phyloP scores from a whole-genome alignment of 2,113 vertebrate species.

The Semnornis frantzii region DNA sequence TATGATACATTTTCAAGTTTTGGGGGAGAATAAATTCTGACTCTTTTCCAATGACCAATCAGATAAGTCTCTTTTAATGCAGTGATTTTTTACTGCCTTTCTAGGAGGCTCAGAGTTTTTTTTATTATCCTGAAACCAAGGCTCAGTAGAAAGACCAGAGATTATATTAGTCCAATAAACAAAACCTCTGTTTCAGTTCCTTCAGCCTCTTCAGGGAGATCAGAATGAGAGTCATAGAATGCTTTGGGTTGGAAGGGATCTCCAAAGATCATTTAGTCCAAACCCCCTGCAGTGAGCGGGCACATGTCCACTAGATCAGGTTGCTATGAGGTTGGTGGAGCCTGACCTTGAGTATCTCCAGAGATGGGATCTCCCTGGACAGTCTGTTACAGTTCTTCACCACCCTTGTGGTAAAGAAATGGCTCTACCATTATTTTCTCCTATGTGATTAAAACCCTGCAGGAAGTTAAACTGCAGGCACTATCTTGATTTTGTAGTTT shows the following conservation, averaged over 20 bases:
- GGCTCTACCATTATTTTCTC: background rate
- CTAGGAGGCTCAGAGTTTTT: background rate
- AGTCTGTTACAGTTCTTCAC: too few species aligned
- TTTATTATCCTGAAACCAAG: background rate
- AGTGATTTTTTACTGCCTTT: background rate
- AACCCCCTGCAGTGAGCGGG: too few species aligned
- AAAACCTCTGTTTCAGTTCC: background rate
- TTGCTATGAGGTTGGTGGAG: too few species aligned
- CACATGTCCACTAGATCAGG: too few species aligned
- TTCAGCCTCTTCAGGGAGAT: background rate
- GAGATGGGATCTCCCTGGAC: too few species aligned
- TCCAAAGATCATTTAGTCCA: too few species aligned
- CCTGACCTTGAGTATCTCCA: too few species aligned
- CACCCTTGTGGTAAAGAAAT: background rate
- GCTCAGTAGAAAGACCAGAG: background rate
- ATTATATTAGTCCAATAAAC: background rate
- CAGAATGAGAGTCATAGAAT: background rate
- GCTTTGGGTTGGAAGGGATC: too few species aligned
- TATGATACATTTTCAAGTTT: background rate
- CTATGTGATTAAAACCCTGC: background rate
- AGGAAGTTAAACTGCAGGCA: background rate
- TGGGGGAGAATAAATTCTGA: background rate
- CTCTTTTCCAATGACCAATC: background rate
- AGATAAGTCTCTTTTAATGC: background rate
- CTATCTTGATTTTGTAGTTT: background rate